A percentile compares a stretch with the other conserved stretches of the same genome.
These are phyloP conservation scores for Caenorhabditis wallacei DNA, from an alignment of 2,888 invertebrate species.

Conservation along the genomic window DNA sequence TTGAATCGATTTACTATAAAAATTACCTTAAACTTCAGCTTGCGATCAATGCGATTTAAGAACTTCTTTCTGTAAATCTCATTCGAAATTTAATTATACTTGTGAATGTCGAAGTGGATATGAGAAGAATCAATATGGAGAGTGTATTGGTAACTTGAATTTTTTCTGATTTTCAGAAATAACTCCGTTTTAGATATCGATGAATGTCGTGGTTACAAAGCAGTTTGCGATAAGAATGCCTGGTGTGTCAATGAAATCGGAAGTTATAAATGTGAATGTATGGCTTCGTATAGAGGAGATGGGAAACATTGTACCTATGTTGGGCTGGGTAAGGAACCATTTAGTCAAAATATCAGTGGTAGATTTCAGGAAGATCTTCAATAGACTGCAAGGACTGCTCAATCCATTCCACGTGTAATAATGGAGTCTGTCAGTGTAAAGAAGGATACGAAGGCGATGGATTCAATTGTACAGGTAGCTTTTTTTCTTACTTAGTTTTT, in stretches of 20 bases:
- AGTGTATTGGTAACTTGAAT: constrained; percentile 71
- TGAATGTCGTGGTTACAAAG: constrained; percentile 76
- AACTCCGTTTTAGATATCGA: constrained; percentile 74
- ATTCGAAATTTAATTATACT: constrained; percentile 80
- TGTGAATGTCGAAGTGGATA: constrained; percentile 80
- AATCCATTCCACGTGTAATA: constrained; percentile 72
- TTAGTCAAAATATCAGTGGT: too few species aligned
- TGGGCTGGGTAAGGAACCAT: constrained; percentile 71
- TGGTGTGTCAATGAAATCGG: constrained; percentile 80
- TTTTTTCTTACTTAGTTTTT: background rate
- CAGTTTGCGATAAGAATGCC: constrained; percentile 78
- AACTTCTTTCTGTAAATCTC: constrained; percentile 78
- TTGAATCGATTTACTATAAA: background rate
- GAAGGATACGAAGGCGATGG: constrained; percentile 80
- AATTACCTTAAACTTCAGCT: constrained; percentile 29
- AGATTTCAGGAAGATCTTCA: constrained; percentile 69
- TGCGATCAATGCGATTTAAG: constrained; percentile 80
- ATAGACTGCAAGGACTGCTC: constrained; percentile 78
- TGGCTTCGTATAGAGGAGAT: constrained; percentile 79
- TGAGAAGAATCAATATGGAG: constrained; percentile 74
- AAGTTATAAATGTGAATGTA: constrained; percentile 76
- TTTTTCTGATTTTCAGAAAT: background rate
- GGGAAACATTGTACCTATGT: constrained; percentile 79
- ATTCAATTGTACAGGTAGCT: constrained; percentile 78
- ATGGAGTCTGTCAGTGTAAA: constrained; percentile 80